Evolutionary conservation across 2,797 vertebrate genomes (phyloP).

Genomic region (Dipus sagitta): DNA sequence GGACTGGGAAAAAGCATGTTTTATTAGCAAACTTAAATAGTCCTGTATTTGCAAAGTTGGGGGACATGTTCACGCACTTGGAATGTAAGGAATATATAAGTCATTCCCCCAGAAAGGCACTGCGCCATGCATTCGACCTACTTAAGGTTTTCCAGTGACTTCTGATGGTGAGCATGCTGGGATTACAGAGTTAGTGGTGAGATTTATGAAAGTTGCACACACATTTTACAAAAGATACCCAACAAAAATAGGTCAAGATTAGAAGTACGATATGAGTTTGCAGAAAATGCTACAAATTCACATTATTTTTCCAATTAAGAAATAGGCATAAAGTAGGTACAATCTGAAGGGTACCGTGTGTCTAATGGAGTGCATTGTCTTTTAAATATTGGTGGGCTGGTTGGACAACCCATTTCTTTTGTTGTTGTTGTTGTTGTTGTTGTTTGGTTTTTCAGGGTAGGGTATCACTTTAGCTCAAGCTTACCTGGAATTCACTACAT

Average conservation of each 20-base stretch:
- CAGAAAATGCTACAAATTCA: not conserved
- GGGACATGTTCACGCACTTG: not conserved
- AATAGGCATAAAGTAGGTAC: not conserved
- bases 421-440: too few relatives aligned
- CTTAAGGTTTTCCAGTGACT: not conserved
- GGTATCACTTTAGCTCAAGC: too few relatives aligned
- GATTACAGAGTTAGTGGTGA: not conserved
- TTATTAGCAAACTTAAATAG: not conserved
- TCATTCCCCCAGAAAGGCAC: not conserved
- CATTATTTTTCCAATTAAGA: not conserved
- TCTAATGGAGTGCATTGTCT: not conserved
- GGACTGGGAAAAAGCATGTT: not conserved
- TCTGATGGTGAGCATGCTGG: not conserved
- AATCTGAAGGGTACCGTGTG: not conserved
- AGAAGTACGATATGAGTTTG: not conserved
- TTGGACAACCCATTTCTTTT: not conserved
- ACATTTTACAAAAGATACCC: not conserved
- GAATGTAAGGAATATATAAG: conserved; percentile 8
- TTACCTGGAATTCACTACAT: too few relatives aligned
- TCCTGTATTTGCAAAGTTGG: not conserved
- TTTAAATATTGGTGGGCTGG: not conserved
- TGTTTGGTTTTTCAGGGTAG: too few relatives aligned
- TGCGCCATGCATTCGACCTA: not conserved
- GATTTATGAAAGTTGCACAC: not conserved
- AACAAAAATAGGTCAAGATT: not conserved